phyloP scores from a whole-genome alignment of 2,113 vertebrate species.

The western clawed frog (Xenopus tropicalis) region UCB_Xtro_10.0 CM004446.2:98671001-98671500 shows the following conservation, averaged over 20 bases:
- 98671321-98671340: slow-evolving; percentile 7
- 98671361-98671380: no score
- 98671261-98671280: slow-evolving; percentile 16
- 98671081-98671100: background rate
- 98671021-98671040: slow-evolving; percentile 1
- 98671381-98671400: no score
- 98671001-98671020: background rate
- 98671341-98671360: no score
- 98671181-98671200: slow-evolving; percentile 42
- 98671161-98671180: slow-evolving; percentile 35
- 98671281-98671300: slow-evolving; percentile 30
- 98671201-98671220: slow-evolving; percentile 33
- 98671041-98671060: slow-evolving; percentile 20
- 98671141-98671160: slow-evolving; percentile 37
- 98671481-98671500: no score
- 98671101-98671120: slow-evolving; percentile 5
- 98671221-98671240: slow-evolving; percentile 30
- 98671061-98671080: slow-evolving; percentile 1
- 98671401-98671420: no score
- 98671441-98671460: no score
- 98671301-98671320: slow-evolving; percentile 27
- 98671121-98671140: slow-evolving; percentile 27
- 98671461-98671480: no score
- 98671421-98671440: no score
- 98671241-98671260: slow-evolving; percentile 35